A percentile compares a stretch with the other conserved stretches of the same genome.
Evolutionary conservation across 2,888 invertebrate genomes (phyloP).

Genomic region (Corythucha ciliata): DNA sequence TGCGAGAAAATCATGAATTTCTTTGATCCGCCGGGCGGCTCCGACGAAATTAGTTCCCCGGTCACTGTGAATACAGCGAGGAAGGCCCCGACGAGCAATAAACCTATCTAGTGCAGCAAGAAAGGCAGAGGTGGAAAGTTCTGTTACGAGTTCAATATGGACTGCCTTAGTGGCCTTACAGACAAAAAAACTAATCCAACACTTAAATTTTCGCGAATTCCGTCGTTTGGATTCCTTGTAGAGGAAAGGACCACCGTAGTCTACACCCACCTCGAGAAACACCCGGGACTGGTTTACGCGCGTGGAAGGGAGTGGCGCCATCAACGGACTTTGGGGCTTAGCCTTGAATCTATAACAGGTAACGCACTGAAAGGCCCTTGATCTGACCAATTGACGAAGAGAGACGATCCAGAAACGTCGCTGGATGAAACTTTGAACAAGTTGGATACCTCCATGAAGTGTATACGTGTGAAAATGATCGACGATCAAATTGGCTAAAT

Average conservation of each 20-base stretch:
- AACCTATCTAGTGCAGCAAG: conserved; percentile 38
- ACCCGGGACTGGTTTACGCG: no score
- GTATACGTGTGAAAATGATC: conserved; percentile 18
- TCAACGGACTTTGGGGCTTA: conserved; percentile 8
- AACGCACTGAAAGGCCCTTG: conserved; percentile 12
- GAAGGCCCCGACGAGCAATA: conserved; percentile 35
- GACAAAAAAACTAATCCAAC: conserved; percentile 37
- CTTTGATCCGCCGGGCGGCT: conserved; percentile 29
- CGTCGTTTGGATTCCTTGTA: conserved; percentile 28
- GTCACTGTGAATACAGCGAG: conserved; percentile 37
- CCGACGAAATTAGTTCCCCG: conserved; percentile 40
- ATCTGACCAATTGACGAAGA: conserved; percentile 4
- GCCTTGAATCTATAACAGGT: conserved; percentile 7
- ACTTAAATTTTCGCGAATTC: conserved; percentile 28
- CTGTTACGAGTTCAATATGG: conserved; percentile 38
- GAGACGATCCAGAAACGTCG: conserved; percentile 13
- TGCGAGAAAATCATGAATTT: not conserved
- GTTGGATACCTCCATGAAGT: conserved; percentile 15
- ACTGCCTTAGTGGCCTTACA: conserved; percentile 36
- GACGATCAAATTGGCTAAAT: conserved; percentile 16
- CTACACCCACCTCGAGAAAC: no score
- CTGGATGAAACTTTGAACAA: conserved; percentile 9
- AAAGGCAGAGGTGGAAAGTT: conserved; percentile 37
- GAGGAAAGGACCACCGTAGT: conserved; percentile 34
- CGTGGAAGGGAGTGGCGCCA: no score